These are phyloP conservation scores for Lutjanus argentimaculatus DNA, from an alignment of 2,797 vertebrate genomes.

Conservation along the genomic window DNA sequence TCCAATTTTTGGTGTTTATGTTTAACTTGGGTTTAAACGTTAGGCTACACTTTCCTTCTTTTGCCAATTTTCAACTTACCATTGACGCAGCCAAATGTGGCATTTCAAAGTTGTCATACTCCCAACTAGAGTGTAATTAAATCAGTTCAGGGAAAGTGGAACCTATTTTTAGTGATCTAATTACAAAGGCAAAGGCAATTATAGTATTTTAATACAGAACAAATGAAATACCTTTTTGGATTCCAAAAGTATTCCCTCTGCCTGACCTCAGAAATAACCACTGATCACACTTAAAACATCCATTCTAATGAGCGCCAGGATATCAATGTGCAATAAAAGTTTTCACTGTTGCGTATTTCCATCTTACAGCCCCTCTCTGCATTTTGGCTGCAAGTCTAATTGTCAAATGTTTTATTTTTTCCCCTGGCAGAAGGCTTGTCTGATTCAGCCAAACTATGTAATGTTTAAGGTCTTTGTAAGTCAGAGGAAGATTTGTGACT, in stretches of 20 bases:
- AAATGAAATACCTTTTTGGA: slow-evolving; percentile 9
- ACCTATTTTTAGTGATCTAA: slow-evolving; percentile 17
- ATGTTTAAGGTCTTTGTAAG: slow-evolving; percentile 52
- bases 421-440: slow-evolving; percentile 34
- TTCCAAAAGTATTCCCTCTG: slow-evolving; percentile 10
- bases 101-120: background rate
- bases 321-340: slow-evolving; percentile 26
- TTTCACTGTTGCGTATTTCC: slow-evolving; percentile 43
- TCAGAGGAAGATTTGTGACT: slow-evolving; percentile 32
- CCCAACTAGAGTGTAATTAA: slow-evolving; percentile 1
- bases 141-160: background rate
- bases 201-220: slow-evolving; percentile 3
- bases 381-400: slow-evolving; percentile 51
- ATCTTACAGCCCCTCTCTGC: slow-evolving; percentile 24
- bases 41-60: background rate
- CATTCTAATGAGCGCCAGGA: slow-evolving; percentile 7
- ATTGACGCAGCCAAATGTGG: background rate
- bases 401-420: slow-evolving; percentile 49
- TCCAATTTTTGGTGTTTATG: slow-evolving; percentile 56
- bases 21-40: slow-evolving; percentile 33
- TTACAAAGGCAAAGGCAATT: slow-evolving; percentile 1
- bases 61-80: background rate
- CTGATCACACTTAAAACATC: slow-evolving; percentile 9
- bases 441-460: slow-evolving; percentile 49
- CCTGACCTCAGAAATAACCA: slow-evolving; percentile 15